phyloP scores from a whole-genome alignment of 53 echinoderm and acorn worm genomes.

The Echinometra lucunter region DNA sequence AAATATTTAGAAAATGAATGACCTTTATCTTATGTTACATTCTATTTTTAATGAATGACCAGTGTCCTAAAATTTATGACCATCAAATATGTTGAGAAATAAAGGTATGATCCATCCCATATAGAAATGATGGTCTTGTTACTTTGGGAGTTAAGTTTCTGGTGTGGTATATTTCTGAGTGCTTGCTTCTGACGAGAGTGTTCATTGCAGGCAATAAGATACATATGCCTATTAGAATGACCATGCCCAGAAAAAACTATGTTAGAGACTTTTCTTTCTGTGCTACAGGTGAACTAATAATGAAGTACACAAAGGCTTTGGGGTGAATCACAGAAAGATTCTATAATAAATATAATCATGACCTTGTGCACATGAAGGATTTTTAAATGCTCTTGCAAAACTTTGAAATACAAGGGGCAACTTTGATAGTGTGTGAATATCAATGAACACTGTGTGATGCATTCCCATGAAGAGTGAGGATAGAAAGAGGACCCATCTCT shows the following conservation, averaged over 20 bases:
- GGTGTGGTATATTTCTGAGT: neutral
- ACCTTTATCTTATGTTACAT: neutral
- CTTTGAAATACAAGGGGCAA: no score
- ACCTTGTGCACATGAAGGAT: no score
- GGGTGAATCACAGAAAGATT: neutral
- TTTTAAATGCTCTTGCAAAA: no score
- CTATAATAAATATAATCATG: neutral
- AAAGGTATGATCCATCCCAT: neutral
- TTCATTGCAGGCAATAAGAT: neutral
- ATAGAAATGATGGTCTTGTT: neutral
- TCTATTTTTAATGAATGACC: neutral
- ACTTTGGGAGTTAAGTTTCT: neutral
- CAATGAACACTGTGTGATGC: no score
- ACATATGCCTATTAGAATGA: neutral
- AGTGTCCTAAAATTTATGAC: neutral
- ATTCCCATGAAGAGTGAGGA: neutral
- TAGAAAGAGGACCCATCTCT: neutral
- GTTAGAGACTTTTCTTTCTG: no score
- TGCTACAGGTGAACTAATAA: no score
- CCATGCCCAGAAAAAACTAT: neutral
- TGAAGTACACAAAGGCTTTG: neutral
- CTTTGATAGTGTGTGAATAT: no score
- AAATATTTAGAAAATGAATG: neutral
- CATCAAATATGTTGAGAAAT: neutral
- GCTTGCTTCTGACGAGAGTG: neutral